Evolutionary conservation across 1,140 invertebrate genomes (phyloP), one percentile per base, ranked within the genome.

Genomic region (Mylabris phalerata): DNA sequence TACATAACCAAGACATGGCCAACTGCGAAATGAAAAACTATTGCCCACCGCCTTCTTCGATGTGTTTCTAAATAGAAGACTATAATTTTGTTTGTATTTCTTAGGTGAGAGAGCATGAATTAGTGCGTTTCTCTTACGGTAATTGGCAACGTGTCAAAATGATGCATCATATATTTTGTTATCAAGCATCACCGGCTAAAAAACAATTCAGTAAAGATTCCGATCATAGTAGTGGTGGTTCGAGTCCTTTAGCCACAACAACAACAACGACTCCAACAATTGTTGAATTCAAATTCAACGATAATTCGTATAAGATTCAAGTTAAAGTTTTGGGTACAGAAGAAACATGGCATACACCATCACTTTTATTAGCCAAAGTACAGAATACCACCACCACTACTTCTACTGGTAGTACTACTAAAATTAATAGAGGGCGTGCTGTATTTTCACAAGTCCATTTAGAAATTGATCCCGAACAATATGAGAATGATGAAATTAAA

Each of bases 81-180:
- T 19, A 19, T 19, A 19, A 19, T 19, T 19, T 19, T 19, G 19
- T 19, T 19, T 10, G 39, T 38, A 60, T 45, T 55, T 71, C 65
- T 48, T 63, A 84, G 82, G 82, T 91, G 3, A 79, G 88, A 5
- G 88, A 90, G 72, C 85, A 88, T 68, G 87, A 92, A 71, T 75
- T 92, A 10, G 88, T 92, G 7, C 83, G 86, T 43, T 90, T 92
- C 63, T 87, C 85, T 9, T 93, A 91, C 63, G 85, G 85, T 48
- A 83, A 85, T 62, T 92, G 89, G 88, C 85, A 86, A 62, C 83
- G 85, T 4, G 87, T 92, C 0, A 85, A 84, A 65, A 84, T 93
- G 79, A 84, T 93, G 75, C 89, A 92, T 73, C 89, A 92, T 61
- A 86, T 92, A 42, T 91, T 92, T 71, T 91, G 87, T 62, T 93